Percentiles rank a stretch among this genome's conserved stretches.
Conservation (phyloP, 2,797 vertebrate genomes). For the Silurus lanzhouensis region DNA sequence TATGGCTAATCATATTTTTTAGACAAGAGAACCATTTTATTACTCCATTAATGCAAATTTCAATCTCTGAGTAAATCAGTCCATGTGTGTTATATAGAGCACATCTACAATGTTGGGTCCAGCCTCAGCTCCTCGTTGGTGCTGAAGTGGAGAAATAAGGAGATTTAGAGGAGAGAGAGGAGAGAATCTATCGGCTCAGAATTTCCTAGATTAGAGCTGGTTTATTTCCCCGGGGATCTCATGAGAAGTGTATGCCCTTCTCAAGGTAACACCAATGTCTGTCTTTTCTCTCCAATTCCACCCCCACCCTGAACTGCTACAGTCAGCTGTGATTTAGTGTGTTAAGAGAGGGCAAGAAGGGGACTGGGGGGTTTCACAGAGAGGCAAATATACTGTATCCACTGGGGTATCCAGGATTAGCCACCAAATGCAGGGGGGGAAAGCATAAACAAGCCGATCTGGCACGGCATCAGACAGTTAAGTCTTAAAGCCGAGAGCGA, state of each 20-base stretch:
- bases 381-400: slow-evolving; percentile 8
- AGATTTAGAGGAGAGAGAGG: slow-evolving; percentile 14
- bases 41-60: background rate
- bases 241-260: slow-evolving; percentile 26
- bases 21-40: background rate
- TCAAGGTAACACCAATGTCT: slow-evolving; percentile 42
- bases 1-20: background rate
- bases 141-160: slow-evolving; percentile 6
- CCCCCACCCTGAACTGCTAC: slow-evolving; percentile 4
- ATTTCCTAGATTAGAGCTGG: slow-evolving; percentile 42
- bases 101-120: background rate
- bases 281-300: slow-evolving; percentile 5
- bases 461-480: background rate
- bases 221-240: slow-evolving; percentile 48
- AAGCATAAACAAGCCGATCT: background rate
- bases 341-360: slow-evolving; percentile 32
- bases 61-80: background rate
- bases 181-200: background rate
- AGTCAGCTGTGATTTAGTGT: slow-evolving; percentile 38
- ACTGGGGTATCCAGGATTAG: slow-evolving; percentile 39
- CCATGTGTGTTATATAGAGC: background rate
- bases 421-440: slow-evolving; percentile 15
- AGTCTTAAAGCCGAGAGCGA: slow-evolving; percentile 11
- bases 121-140: background rate
- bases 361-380: slow-evolving; percentile 29